Evolutionary conservation across 2,888 invertebrate genomes (phyloP).

Genomic region (Coenonympha glycerion): DNA sequence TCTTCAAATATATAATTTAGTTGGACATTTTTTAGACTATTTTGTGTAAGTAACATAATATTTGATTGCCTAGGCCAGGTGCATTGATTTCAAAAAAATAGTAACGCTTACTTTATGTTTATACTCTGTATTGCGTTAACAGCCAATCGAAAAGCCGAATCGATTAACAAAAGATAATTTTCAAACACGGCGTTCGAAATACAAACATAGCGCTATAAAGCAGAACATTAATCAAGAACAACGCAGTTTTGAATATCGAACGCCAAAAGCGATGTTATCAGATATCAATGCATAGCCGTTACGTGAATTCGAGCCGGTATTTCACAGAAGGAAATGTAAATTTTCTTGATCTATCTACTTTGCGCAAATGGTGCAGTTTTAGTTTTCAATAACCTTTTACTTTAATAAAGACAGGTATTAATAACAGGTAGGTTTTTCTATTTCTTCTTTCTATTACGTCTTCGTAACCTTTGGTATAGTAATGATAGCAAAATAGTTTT

Average conservation of each 20-base stretch:
- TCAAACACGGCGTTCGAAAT: constrained; percentile 28
- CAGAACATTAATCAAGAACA: constrained; percentile 62
- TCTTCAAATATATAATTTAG: too few species aligned
- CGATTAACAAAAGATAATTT: constrained; percentile 31
- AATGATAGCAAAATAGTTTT: too few species aligned
- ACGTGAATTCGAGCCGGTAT: constrained; percentile 28
- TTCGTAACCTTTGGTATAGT: too few species aligned
- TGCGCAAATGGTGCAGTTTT: not conserved
- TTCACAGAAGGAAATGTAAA: constrained; percentile 26
- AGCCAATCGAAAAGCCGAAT: constrained; percentile 8
- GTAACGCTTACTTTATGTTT: not conserved
- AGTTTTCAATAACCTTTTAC: not conserved
- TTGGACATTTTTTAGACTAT: too few species aligned
- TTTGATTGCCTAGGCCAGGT: too few species aligned
- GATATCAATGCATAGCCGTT: constrained; percentile 49
- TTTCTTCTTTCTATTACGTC: too few species aligned
- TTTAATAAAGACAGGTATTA: not conserved
- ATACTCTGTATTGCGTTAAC: not conserved
- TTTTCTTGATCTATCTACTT: constrained; percentile 21
- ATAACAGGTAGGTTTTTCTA: too few species aligned
- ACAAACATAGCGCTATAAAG: constrained; percentile 43
- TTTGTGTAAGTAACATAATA: too few species aligned
- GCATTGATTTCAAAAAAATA: too few species aligned
- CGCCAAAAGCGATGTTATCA: constrained; percentile 59
- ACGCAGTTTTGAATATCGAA: constrained; percentile 66